These are phyloP conservation scores for Callospermophilus lateralis DNA, from an alignment of 2,113 vertebrate species.

Conservation along the genomic window DNA sequence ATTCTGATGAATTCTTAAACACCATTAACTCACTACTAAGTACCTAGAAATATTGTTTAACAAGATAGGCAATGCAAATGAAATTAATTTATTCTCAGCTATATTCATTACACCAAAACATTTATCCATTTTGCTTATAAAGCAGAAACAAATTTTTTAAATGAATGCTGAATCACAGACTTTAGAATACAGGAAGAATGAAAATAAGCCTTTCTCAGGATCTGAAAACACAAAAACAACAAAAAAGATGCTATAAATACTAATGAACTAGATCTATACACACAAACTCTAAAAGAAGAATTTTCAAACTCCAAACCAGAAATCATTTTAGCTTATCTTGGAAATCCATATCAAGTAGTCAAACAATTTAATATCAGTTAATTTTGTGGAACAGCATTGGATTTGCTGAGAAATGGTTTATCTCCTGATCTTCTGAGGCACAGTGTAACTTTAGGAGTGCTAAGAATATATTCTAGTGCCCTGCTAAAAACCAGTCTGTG, in stretches of 20 bases:
- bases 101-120: background rate
- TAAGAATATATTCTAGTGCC: accelerated
- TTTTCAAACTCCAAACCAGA: background rate
- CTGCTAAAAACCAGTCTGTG: background rate
- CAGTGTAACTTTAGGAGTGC: too few species aligned
- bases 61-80: background rate
- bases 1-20: background rate
- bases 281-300: background rate
- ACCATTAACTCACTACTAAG: background rate
- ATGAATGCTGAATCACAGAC: conserved; percentile 20
- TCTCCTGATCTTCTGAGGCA: background rate
- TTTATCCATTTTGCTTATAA: conserved; percentile 17
- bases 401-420: background rate
- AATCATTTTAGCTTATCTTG: background rate
- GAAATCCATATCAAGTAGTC: background rate
- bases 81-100: conserved; percentile 18
- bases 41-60: conserved; percentile 13
- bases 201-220: background rate
- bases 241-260: background rate
- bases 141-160: background rate
- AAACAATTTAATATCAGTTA: background rate
- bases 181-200: conserved; percentile 26
- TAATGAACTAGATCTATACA: background rate
- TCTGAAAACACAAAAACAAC: background rate
- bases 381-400: background rate